Conservation (phyloP, 2,888 invertebrate genomes). For the Agrotis exclamationis region DNA sequence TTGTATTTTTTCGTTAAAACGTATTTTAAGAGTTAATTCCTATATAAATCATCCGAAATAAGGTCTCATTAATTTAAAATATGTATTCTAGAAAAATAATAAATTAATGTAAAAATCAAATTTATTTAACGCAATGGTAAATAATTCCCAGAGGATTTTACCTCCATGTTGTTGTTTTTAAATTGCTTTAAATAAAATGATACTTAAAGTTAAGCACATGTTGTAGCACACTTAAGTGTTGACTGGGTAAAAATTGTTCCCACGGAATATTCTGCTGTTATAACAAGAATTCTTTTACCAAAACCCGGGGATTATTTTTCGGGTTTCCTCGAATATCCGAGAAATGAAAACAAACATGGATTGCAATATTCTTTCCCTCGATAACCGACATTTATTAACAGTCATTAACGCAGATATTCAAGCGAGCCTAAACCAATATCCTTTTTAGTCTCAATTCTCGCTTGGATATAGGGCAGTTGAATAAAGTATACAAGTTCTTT, state of each 20-base stretch:
- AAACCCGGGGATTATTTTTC: conserved; percentile 22
- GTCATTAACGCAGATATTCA: conserved; percentile 49
- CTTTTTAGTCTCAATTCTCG: conserved; percentile 23
- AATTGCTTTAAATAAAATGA: conserved; percentile 22
- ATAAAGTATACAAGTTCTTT: conserved; percentile 18
- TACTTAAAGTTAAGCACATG: conserved; percentile 28
- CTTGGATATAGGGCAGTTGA: not conserved
- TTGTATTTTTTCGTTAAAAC: too few relatives aligned
- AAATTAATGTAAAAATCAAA: not conserved
- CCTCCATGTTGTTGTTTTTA: conserved; percentile 13
- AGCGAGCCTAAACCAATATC: conserved; percentile 49
- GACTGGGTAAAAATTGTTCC: conserved; percentile 31
- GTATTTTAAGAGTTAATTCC: not conserved
- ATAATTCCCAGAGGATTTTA: conserved; percentile 14
- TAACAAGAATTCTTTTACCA: conserved; percentile 24
- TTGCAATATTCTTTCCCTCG: conserved; percentile 54
- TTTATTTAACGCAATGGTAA: conserved; percentile 11
- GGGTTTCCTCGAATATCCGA: conserved; percentile 24
- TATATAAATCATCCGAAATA: conserved; percentile 8
- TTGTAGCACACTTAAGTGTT: conserved; percentile 20
- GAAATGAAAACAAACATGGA: conserved; percentile 45
- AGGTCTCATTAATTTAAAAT: conserved; percentile 12
- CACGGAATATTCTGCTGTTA: conserved; percentile 5
- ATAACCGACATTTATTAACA: conserved; percentile 56
- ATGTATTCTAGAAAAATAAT: conserved; percentile 22